phyloP scores from a whole-genome alignment of 2,113 vertebrate genomes.

The Epinephelus moara region DNA sequence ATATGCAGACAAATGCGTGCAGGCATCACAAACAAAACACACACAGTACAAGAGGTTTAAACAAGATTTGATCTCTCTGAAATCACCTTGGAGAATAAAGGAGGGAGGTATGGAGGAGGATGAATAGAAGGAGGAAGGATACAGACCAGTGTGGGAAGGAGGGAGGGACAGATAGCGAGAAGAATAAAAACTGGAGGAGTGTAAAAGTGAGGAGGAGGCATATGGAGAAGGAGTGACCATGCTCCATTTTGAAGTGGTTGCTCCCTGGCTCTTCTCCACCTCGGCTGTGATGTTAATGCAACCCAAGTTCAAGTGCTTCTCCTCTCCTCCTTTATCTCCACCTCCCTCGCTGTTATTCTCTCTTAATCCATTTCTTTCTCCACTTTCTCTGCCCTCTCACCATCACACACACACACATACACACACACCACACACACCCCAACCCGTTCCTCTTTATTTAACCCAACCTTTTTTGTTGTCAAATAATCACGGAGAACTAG shows the following conservation, averaged over 20 bases:
- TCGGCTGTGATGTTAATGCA: conserved; percentile 54
- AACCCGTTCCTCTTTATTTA: conserved; percentile 78
- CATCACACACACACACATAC: conserved; percentile 12
- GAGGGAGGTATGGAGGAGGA: conserved; percentile 18
- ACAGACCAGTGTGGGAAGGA: neutral
- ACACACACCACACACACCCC: conserved; percentile 7
- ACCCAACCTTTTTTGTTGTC: conserved; percentile 86
- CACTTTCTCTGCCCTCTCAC: conserved; percentile 49
- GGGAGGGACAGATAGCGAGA: conserved; percentile 2
- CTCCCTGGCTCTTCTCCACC: conserved; percentile 52
- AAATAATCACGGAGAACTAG: conserved; percentile 88
- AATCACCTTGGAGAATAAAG: conserved; percentile 19
- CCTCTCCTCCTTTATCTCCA: conserved; percentile 59
- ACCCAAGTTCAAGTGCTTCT: conserved; percentile 73
- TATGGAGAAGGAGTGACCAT: conserved; percentile 24
- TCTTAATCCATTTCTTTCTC: conserved; percentile 58
- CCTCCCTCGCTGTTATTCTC: conserved; percentile 40
- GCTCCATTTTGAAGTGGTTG: conserved; percentile 69
- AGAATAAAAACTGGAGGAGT: conserved; percentile 3
- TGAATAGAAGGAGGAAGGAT: conserved; percentile 10
- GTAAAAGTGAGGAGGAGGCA: conserved; percentile 14
- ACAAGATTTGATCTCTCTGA: conserved; percentile 30
- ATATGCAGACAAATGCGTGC: neutral
- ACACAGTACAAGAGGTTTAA: conserved; percentile 6
- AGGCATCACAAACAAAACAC: conserved; percentile 14